Base-by-base conservation (phyloP, 2,797 vertebrate genomes). In the Knipowitschia caucasica region DNA sequence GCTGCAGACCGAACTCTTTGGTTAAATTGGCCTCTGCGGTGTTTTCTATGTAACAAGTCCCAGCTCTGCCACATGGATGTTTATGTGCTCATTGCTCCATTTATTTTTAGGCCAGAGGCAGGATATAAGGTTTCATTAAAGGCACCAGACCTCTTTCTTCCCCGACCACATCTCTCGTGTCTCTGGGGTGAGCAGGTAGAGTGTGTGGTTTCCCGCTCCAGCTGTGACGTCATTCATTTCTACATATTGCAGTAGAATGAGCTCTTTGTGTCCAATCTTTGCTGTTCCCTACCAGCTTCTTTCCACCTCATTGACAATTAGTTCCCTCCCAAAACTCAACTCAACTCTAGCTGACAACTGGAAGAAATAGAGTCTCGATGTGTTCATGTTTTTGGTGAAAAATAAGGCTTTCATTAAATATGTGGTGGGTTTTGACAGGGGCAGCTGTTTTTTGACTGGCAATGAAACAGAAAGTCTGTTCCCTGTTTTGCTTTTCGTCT, bases 81-180 rank as follows among this genome's bases (percentile, higher is more conserved):
- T 82, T 83, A 67, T 71, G 55, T 71, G 58, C 71, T 62, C 43
- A 45, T 73, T 69, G 58, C 40, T 53, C 14, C 69, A 73, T 86
- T 82, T 89, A 91, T 91, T 91, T 91, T 90, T 89, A 90, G 85
- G 83, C 71, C 42, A 70, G 56, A 67, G 57, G 67, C 66, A 75
- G 73, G 57, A 77, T 82, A 82, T 85, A 86, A 62, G 50, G 75
- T 88, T 86, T 86, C 83, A 87, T 83, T 82, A 82, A 84, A 81
- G 50, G 51, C 61, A 67, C 74, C 69, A 69, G 66, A 70, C 57
- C 67, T 51, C 53, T 60, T 35, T 29, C 38, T 56, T 34, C 12
- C 23, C 29, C 25, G 5, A 33, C 43, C 50, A 42, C 43, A 39
- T 44, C 42, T 51, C 24, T 26, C 47, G 36, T n/a, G 35, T 76